These are phyloP conservation scores for Caenorhabditis drosophilae DNA, from an alignment of 2,888 invertebrate species.

Conservation along the genomic window DNA sequence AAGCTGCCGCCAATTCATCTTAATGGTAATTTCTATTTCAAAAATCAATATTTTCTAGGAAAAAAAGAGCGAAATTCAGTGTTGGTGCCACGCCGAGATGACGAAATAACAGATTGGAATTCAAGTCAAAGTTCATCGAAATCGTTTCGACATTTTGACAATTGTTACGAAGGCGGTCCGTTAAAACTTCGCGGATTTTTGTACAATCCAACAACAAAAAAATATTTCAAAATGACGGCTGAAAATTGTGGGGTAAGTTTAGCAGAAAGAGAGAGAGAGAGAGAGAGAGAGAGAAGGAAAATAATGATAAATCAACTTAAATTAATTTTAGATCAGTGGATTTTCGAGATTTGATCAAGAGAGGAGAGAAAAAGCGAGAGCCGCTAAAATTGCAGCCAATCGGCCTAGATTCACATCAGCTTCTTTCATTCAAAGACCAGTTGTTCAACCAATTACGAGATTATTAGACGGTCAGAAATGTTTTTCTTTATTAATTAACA, in stretches of 20 bases:
- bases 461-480: constrained; percentile 16
- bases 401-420: constrained; percentile 26
- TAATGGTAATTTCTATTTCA: no score
- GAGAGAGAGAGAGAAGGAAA: no score
- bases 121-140: neutral
- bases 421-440: constrained; percentile 24
- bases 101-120: neutral
- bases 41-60: constrained; percentile 3
- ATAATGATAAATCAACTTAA: neutral
- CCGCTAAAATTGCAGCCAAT: constrained; percentile 24
- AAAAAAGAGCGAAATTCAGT: neutral
- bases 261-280: constrained; percentile 4
- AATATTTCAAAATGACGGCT: constrained; percentile 46
- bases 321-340: constrained; percentile 6
- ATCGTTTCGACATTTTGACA: no score
- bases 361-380: constrained; percentile 15
- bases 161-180: constrained; percentile 25
- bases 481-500: no score
- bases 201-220: constrained; percentile 42
- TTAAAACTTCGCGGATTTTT: constrained; percentile 39
- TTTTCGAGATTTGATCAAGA: constrained; percentile 13
- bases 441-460: constrained; percentile 18
- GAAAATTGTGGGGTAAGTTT: constrained; percentile 10
- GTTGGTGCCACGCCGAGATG: constrained; percentile 1
- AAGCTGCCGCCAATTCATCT: no score